phyloP scores from a whole-genome alignment of 2,888 invertebrate genomes.

The Pseudococcus viburni region DNA sequence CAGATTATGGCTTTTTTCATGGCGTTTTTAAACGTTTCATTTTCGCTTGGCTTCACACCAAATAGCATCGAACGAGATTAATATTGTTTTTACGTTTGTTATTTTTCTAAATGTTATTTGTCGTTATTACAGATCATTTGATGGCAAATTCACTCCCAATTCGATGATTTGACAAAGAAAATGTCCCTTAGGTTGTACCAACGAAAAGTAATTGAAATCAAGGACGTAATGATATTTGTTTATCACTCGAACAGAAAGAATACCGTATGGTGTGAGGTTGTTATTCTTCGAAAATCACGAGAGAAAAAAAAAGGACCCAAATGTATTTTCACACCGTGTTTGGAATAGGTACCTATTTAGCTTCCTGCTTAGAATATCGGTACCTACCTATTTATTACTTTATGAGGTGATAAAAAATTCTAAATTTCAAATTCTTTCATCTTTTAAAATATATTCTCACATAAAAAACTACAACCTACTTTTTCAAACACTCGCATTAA shows the following conservation, averaged over 20 bases:
- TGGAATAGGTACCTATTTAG: background rate
- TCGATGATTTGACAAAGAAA: slow-evolving; percentile 34
- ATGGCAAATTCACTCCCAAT: background rate
- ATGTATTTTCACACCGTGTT: background rate
- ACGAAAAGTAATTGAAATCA: slow-evolving; percentile 10
- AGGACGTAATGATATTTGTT: background rate
- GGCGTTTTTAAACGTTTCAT: slow-evolving; percentile 48
- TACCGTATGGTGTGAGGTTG: background rate
- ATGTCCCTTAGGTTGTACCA: background rate
- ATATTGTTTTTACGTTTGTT: slow-evolving; percentile 55
- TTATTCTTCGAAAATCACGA: background rate
- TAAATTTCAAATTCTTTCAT: background rate
- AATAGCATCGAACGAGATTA: slow-evolving; percentile 47
- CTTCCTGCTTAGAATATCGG: too few species aligned
- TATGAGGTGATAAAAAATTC: background rate
- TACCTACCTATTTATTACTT: background rate
- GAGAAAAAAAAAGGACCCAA: background rate
- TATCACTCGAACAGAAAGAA: slow-evolving; percentile 1
- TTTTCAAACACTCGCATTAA: background rate
- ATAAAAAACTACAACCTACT: background rate
- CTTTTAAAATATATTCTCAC: background rate
- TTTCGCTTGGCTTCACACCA: slow-evolving; percentile 57
- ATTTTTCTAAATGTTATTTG: slow-evolving; percentile 53
- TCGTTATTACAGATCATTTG: slow-evolving; percentile 35
- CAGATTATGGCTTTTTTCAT: slow-evolving; percentile 47